Evolutionary conservation across 2,113 vertebrate genomes (phyloP), one percentile per base, ranked within the genome.

Genomic region (Vulpes lagopus): DNA sequence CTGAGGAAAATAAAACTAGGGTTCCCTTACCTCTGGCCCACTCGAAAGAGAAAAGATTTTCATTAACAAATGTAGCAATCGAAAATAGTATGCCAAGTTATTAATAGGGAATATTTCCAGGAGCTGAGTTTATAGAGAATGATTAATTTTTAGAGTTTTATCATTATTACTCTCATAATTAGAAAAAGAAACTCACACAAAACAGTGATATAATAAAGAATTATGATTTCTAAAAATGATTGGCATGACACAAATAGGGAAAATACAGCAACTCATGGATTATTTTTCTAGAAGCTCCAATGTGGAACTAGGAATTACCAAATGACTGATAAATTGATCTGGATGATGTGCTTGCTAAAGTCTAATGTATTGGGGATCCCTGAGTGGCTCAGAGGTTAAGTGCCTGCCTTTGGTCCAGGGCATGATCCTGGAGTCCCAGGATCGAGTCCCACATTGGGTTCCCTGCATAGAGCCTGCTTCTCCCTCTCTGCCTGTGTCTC

Each of bases 91-190:
- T 0, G 22, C 38, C 14, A 23, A 38, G 10, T 14, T 64, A 4
- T 78, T 80, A 83, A 67, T 22, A 67, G 65, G 73, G 55, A 69
- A 38, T 67, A 30, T 79, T 89, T 82, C 87, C 73, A 89, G 78
- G 27, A 5, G 8, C 23, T 82, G 10, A 78, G 32, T 89, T 95
- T 93, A 25, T 8, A 79, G 83, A 57, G 53, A 69, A 93, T 64
- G 19, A 89, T 84, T 73, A 89, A 89, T 22, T 69, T 11, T 35
- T 94, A n/a, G 86, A 80, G 32, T 84, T 89, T 89, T 57, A 92
- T 57, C 55, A 69, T 35, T 22, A 65, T 35, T 43, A 69, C 87
- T 94, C 84, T 85, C 30, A 23, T 62, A 69, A 81, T n/a, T 89
- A 85, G 20, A 91, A 92, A 95, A 94, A 82, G 27, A 82, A 92